Evolutionary conservation across 2,113 vertebrate genomes (phyloP).

Genomic region (Ictidomys tridecemlineatus): DNA sequence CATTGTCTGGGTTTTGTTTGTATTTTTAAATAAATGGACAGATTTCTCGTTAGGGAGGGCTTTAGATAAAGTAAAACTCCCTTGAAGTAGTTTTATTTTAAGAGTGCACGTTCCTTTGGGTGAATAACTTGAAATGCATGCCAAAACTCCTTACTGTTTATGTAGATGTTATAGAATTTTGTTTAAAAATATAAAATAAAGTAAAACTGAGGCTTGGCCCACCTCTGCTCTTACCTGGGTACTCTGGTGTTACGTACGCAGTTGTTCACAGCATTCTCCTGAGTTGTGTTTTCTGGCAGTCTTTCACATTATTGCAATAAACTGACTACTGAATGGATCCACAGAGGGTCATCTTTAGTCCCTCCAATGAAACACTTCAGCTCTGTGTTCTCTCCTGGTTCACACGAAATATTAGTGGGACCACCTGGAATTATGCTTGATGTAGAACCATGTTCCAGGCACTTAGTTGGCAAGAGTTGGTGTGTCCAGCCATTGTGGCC

Average conservation of each 20-base stretch:
- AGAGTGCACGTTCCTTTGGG: slow-evolving; percentile 53
- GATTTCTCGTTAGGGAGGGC: slow-evolving; percentile 56
- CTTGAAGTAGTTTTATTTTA: slow-evolving; percentile 63
- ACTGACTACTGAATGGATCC: neutral
- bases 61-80: slow-evolving; percentile 55
- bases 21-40: slow-evolving; percentile 77
- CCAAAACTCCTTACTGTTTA: slow-evolving; percentile 47
- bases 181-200: neutral
- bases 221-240: neutral
- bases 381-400: neutral
- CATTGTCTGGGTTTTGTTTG: slow-evolving; percentile 65
- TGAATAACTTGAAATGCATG: slow-evolving; percentile 66
- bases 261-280: slow-evolving; percentile 61
- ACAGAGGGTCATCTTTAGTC: neutral
- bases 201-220: slow-evolving; percentile 48
- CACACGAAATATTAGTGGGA: neutral
- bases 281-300: neutral
- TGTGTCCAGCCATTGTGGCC: accelerated
- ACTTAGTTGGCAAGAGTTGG: neutral
- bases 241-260: neutral
- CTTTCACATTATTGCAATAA: neutral
- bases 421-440: neutral
- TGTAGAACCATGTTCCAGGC: neutral
- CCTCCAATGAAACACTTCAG: neutral
- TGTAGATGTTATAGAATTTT: neutral